Evolutionary conservation across 2,113 vertebrate species (phyloP), one percentile per base, ranked within the genome.

Genomic region (Galemys pyrenaicus): DNA sequence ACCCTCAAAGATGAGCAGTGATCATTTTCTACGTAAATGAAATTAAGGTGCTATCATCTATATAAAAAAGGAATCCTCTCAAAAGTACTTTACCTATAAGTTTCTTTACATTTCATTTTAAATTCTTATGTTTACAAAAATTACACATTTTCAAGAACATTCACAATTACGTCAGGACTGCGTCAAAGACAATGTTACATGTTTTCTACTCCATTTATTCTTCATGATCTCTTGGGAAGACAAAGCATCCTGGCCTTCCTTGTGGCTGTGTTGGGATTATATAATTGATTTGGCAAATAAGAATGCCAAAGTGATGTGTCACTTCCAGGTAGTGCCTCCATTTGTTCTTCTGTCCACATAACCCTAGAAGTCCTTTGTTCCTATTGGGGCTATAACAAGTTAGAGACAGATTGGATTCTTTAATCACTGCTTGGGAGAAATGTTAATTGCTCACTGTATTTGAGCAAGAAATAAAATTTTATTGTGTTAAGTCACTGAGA

Each of bases 381-480:
- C 67, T 85, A 19, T 39, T 89, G n/a, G 4, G 62, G 44, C 19
- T 89, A 26, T 54, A 87, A 71, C 58, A 84, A 79, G 80, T 54
- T 83, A 22, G 73, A 85, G 56, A n/a, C 41, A 49, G 32, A 20
- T 28, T 41, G 64, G 10, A 37, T 68, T 80, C 71, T 22, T 68
- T 85, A 92, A 88, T 78, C 24, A 84, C 24, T 54, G 7, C 44
- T 79, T 84, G 30, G 41, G 51, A 81, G 86, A 28, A 75, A 16
- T 75, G n/a, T 41, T 94, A 58, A 87, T 89, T 46, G 68, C 26
- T 95, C 54, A 91, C 9, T 92, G 67, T 12, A 44, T 35, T 74
- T 84, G 37, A 83, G 32, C 35, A 91, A 94, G 46, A 92, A 81
- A 86, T 73, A 85, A 65, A 77, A 51, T 89, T 73, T 58, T 78